Percentiles rank a stretch among this genome's conserved stretches.
Evolutionary conservation across 1,140 invertebrate genomes (phyloP).

Genomic region (Liolophura sinensis): DNA sequence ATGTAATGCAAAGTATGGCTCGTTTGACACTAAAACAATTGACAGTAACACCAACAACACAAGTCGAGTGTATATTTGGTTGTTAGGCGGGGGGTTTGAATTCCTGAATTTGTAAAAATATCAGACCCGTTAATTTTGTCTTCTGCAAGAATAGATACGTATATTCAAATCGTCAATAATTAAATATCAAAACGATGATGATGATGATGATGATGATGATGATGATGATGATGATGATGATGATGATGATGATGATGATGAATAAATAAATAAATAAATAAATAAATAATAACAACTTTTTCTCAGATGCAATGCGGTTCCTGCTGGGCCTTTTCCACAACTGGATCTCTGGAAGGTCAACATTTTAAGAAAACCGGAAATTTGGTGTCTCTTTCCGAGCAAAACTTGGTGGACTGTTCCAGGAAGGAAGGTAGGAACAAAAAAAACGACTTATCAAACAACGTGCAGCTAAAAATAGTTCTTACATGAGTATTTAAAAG

Average conservation of each 20-base stretch:
- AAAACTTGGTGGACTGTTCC: slow-evolving; percentile 96
- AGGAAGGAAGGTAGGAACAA: slow-evolving; percentile 19
- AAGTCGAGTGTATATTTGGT: no score
- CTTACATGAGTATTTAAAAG: no score
- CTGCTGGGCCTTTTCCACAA: slow-evolving; percentile 92
- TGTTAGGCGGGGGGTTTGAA: no score
- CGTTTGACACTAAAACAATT: no score
- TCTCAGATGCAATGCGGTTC: slow-evolving; percentile 77
- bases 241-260: slow-evolving; percentile 22
- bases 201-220: slow-evolving; percentile 15
- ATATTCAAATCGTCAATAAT: neutral
- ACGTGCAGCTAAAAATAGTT: no score
- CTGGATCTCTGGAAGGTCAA: slow-evolving; percentile 93
- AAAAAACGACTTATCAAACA: no score
- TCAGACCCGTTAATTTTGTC: no score
- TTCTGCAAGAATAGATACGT: no score
- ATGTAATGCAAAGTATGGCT: neutral
- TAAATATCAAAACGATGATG: slow-evolving; percentile 5
- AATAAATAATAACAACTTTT: no score
- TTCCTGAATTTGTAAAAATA: no score
- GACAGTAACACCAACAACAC: no score
- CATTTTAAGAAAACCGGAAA: slow-evolving; percentile 83
- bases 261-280: slow-evolving; percentile 1
- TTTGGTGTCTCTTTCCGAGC: slow-evolving; percentile 92
- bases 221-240: slow-evolving; percentile 23